These are phyloP conservation scores for Strigamia transsilvanica DNA, from an alignment of 2,888 invertebrate species.

Conservation along the genomic window DNA sequence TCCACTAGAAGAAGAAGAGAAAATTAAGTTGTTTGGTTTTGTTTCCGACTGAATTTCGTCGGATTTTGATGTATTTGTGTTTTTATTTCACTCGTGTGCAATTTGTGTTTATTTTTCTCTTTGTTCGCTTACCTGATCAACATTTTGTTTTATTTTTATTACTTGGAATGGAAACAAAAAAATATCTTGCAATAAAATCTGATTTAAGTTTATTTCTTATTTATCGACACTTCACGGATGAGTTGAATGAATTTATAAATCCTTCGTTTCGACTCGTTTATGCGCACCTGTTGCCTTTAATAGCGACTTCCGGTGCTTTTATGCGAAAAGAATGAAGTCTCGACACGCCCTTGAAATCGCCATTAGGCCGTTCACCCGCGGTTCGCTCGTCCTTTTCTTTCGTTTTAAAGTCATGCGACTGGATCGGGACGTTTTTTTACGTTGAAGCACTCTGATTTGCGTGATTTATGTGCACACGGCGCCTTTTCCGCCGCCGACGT, in stretches of 20 bases:
- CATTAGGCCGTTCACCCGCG: background rate
- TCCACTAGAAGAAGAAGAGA: background rate
- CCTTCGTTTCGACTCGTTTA: background rate
- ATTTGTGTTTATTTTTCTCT: background rate
- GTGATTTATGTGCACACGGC: background rate
- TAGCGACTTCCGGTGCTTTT: conserved; percentile 21
- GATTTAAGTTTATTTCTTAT: background rate
- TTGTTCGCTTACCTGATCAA: background rate
- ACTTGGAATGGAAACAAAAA: background rate
- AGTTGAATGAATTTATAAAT: background rate
- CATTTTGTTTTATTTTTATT: background rate
- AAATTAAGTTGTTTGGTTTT: background rate
- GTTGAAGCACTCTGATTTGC: background rate
- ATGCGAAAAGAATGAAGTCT: conserved; percentile 4
- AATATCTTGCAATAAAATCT: background rate
- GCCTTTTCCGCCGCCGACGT: conserved; percentile 22
- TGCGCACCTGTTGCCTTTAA: background rate
- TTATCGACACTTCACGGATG: too few relatives aligned
- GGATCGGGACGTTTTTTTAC: background rate
- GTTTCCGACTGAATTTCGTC: background rate
- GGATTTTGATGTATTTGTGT: background rate
- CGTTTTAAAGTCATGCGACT: background rate
- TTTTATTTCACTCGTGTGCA: background rate
- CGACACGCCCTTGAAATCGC: background rate
- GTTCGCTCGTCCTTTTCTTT: background rate